Evolutionary conservation across 1,140 invertebrate species (phyloP), one percentile per base, ranked within the genome.

Genomic region (Bicyclus anynana): DNA sequence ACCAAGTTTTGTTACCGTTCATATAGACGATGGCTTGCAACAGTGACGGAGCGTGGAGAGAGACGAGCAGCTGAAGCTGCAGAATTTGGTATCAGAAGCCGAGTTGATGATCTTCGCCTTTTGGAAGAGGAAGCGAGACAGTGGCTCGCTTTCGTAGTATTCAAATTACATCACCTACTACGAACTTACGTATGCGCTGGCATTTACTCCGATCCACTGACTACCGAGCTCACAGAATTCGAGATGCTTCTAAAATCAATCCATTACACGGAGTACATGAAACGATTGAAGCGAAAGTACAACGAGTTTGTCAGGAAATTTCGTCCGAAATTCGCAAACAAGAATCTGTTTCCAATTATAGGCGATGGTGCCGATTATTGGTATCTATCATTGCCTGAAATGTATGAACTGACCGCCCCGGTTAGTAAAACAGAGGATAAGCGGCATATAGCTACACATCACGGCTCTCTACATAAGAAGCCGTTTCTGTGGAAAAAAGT

Each of bases 121-220:
- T 70, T 89, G 55, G 87, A 89, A 68, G 77, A 84, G 58, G 80
- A 89, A 69, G 80, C 84, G 0, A 59, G 76, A 35, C 68, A 84
- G 50, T 89, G 86, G 86, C 75, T 90, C 0, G 78, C 85, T 1
- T 89, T 82, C 44, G 80, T 89, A 6, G 77, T 90, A 0, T 90
- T 89, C 52, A 90, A 90, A 70, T 65, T 89, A 13, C 89, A 90
- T 62, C 89, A 90, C 57, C 62, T 89, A 42, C 64, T 89, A 0
- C 74, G 89, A 59, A 90, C 89, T 1, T 66, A 77, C 12, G 71
- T 75, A 0, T 77, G 70, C 55, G 78, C 80, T 9, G 88, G 89
- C 2, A 77, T 90, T 5, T 89, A 89, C 60, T 90, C 89, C 2
- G 62, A 82, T 16, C 67, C 70, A 12, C 73, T 65, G 2, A 73